Evolutionary conservation across 2,888 invertebrate genomes (phyloP).

Genomic region (Hydrotaea diabolus): DNA sequence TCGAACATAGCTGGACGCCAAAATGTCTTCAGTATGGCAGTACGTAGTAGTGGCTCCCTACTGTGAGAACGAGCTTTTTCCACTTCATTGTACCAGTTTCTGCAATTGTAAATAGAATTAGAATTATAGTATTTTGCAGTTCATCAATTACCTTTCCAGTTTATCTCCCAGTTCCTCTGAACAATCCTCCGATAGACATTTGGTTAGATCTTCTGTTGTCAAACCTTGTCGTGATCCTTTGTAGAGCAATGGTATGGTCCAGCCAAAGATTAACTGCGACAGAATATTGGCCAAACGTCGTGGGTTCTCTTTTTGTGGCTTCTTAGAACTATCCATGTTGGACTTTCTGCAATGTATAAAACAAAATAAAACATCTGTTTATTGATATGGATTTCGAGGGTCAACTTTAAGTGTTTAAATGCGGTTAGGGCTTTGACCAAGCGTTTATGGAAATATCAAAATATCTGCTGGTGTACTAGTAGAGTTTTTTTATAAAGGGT

Average conservation of each 20-base stretch:
- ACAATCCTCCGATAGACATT: conserved; percentile 84
- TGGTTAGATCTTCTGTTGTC: conserved; percentile 85
- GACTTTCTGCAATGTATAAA: neutral
- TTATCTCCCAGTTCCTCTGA: conserved; percentile 79
- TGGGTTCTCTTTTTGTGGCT: conserved; percentile 79
- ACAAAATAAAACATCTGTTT: neutral
- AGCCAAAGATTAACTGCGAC: conserved; percentile 79
- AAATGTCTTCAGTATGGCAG: conserved; percentile 85
- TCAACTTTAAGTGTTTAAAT: no score
- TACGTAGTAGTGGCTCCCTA: conserved; percentile 84
- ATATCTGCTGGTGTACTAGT: no score
- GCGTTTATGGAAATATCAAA: no score
- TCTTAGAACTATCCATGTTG: conserved; percentile 78
- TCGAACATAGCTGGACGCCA: conserved; percentile 86
- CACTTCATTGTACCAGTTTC: conserved; percentile 86
- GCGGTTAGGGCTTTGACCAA: no score
- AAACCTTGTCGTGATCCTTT: conserved; percentile 80
- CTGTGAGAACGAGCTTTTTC: conserved; percentile 82
- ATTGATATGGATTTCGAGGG: neutral
- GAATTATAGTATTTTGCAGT: neutral
- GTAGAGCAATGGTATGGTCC: conserved; percentile 78
- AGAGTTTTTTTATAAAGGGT: no score
- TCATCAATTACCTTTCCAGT: conserved; percentile 76
- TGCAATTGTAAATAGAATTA: conserved; percentile 74
- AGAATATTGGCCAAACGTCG: conserved; percentile 77